These are phyloP conservation scores for Dryoscopus gambensis DNA, from an alignment of 2,113 vertebrate species.

Conservation along the genomic window DNA sequence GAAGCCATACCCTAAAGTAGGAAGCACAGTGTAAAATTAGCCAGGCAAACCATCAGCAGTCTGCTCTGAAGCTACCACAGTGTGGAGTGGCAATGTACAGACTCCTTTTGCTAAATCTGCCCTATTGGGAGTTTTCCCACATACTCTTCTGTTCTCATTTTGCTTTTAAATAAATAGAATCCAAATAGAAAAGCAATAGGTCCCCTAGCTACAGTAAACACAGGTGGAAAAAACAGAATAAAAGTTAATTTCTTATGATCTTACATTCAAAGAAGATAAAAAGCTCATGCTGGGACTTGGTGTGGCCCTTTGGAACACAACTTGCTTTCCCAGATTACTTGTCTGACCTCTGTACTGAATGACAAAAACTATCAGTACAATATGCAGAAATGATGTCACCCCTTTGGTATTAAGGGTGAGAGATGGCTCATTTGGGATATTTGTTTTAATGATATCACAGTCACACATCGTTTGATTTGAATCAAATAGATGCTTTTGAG, in stretches of 20 bases:
- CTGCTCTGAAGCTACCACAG: neutral
- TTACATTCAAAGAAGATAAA: conserved; percentile 44
- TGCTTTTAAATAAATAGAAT: neutral
- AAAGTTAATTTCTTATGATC: conserved; percentile 56
- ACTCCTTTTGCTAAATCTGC: neutral
- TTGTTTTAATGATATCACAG: conserved; percentile 74
- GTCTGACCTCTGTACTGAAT: conserved; percentile 67
- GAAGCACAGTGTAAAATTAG: neutral
- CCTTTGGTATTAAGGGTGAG: conserved; percentile 58
- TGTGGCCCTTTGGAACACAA: conserved; percentile 48
- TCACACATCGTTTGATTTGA: conserved; percentile 56
- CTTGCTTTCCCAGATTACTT: conserved; percentile 59
- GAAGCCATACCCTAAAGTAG: neutral
- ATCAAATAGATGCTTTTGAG: conserved; percentile 68
- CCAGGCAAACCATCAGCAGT: neutral
- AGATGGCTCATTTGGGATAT: conserved; percentile 48
- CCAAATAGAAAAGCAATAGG: neutral
- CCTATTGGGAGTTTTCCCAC: neutral
- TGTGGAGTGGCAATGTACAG: neutral
- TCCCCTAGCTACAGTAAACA: neutral
- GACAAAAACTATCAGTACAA: conserved; percentile 56
- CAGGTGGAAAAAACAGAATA: conserved; percentile 1
- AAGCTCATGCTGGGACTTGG: conserved; percentile 48
- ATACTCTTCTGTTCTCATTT: neutral
- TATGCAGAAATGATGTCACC: conserved; percentile 67